Conservation (phyloP, 2,797 vertebrate species). For the Enteromius mattozi region DNA sequence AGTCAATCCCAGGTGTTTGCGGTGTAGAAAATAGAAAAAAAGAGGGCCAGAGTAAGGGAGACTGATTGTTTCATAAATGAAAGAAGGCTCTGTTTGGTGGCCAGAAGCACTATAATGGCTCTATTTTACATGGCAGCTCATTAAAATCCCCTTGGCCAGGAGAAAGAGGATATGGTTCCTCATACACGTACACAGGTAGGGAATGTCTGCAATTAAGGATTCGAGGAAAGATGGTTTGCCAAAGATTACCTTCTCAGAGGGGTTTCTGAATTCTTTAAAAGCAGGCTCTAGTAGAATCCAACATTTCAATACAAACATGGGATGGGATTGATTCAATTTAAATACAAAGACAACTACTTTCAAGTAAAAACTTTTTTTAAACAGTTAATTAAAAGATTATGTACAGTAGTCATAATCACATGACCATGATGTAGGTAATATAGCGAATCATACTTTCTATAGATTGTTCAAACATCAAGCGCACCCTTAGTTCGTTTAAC, state of each 20-base stretch:
- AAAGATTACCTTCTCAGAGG: conserved; percentile 54
- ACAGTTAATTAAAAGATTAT: neutral
- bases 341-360: neutral
- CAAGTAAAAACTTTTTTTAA: neutral
- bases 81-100: conserved; percentile 78
- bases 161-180: conserved; percentile 75
- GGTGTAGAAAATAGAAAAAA: conserved; percentile 55
- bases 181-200: conserved; percentile 66
- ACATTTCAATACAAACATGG: neutral
- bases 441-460: neutral
- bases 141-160: conserved; percentile 69
- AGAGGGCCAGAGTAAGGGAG: conserved; percentile 67
- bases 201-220: conserved; percentile 79
- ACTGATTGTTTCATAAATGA: conserved; percentile 77
- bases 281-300: neutral
- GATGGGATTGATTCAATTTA: neutral
- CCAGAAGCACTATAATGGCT: conserved; percentile 79
- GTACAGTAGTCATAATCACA: neutral
- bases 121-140: conserved; percentile 76
- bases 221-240: conserved; percentile 77
- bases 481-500: neutral
- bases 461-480: neutral
- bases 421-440: neutral
- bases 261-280: conserved; percentile 58
- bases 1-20: conserved; percentile 61